Percentiles rank a stretch among this genome's conserved stretches.
phyloP scores from a whole-genome alignment of 1,140 invertebrate species.

The Cepaea nemoralis region DNA sequence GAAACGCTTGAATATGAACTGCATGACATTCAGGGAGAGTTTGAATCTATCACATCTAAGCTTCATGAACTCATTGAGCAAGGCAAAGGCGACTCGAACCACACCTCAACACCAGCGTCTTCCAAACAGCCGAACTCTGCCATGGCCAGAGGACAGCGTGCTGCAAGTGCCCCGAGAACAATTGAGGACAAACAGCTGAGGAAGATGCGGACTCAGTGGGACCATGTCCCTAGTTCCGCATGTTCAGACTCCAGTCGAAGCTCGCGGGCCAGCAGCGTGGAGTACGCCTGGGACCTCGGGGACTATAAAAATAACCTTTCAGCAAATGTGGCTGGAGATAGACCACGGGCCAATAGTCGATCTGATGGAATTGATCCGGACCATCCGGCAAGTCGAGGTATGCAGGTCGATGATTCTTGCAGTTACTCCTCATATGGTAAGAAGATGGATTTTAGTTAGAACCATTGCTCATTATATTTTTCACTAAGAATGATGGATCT shows the following conservation, averaged over 20 bases:
- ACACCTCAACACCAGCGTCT: slow-evolving; percentile 24
- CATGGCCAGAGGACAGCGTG: slow-evolving; percentile 5
- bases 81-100: slow-evolving; percentile 24
- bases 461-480: no score
- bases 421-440: neutral
- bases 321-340: slow-evolving; percentile 9
- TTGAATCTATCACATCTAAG: slow-evolving; percentile 59
- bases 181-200: slow-evolving; percentile 2
- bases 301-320: slow-evolving; percentile 31
- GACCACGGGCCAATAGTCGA: slow-evolving; percentile 20
- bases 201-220: slow-evolving; percentile 43
- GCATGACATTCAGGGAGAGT: slow-evolving; percentile 62
- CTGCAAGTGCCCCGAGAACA: neutral
- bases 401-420: neutral
- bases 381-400: slow-evolving; percentile 1
- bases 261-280: slow-evolving; percentile 51
- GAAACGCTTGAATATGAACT: slow-evolving; percentile 63
- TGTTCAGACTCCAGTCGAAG: slow-evolving; percentile 43
- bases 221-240: slow-evolving; percentile 41
- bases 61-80: slow-evolving; percentile 53
- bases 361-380: neutral
- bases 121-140: neutral
- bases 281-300: slow-evolving; percentile 55
- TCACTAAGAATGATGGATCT: no score
- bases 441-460: no score